Evolutionary conservation across 2,888 invertebrate genomes (phyloP), one percentile per base, ranked within the genome.

Genomic region (Vanessa cardui): DNA sequence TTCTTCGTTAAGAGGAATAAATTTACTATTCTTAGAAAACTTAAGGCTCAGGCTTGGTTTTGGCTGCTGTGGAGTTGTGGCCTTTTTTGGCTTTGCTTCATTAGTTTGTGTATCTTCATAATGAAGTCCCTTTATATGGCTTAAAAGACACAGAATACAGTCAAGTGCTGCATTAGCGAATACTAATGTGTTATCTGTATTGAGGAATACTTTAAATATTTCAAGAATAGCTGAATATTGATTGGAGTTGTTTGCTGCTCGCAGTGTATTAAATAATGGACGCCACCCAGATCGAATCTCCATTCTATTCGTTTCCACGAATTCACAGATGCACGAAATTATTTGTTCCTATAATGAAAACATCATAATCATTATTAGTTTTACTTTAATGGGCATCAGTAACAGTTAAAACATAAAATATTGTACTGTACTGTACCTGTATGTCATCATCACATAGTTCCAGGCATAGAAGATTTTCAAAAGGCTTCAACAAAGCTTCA

Each of bases 281-380:
- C 99, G 94, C 99, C 99, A 99, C 0, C 99, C 99, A 0, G 98
- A 98, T 74, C 97, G 95, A 52, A 99, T 98, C 91, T 99, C 98
- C 70, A 96, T 96, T 77, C 98, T 94, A 84, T 98, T 98, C 0
- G 97, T 97, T 87, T 99, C 98, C 0, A 99, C 99, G 78, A 99
- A 97, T 87, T 98, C 98, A 85, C 98, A 98, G 59, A 99, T 95
- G 77, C 98, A 98, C 64, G 98, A 97, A 56, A 99, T 97, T 77
- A 99, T 98, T 91, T 96, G 96, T 84, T 96, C 96, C 96, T 98
- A 90, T 33, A 91, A 92, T 50, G 49, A 67, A 62, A 60, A 69
- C 20, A 58, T 47, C 0, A 44, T 46, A 26, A 45, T 54, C 31
- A 31, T 54, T 54, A 26, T 6, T 5, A 15, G 6, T 16, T 6